These are phyloP conservation scores for Sinhomidia bicolor DNA, from an alignment of 2,888 invertebrate species.

Conservation along the genomic window DNA sequence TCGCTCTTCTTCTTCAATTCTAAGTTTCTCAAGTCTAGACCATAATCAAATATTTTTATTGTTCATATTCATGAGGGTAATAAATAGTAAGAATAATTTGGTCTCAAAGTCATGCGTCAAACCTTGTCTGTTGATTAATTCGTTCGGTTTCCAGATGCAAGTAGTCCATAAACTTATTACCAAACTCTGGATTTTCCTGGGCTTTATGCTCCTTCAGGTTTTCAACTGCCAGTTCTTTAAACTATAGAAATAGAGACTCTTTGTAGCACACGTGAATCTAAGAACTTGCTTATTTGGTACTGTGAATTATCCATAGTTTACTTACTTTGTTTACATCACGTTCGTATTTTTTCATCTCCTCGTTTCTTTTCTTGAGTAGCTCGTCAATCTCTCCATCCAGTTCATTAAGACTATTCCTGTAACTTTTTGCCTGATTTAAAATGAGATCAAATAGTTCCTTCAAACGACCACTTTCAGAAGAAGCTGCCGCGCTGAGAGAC, in stretches of 20 bases:
- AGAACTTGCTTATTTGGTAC: neutral
- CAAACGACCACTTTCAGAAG: neutral
- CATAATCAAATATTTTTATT: neutral
- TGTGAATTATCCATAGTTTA: neutral
- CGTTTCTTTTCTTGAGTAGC: conserved; percentile 5
- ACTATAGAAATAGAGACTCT: conserved; percentile 1
- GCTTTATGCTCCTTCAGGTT: conserved; percentile 27
- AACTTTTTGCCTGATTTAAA: neutral
- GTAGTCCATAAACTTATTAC: neutral
- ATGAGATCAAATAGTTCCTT: conserved; percentile 9
- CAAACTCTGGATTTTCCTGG: neutral
- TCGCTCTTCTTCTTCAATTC: conserved; percentile 6
- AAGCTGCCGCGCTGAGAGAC: neutral
- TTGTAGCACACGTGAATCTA: neutral
- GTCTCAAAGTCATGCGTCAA: neutral
- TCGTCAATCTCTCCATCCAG: conserved; percentile 40
- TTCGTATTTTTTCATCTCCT: conserved; percentile 51
- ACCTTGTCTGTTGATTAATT: conserved; percentile 21
- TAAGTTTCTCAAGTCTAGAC: conserved; percentile 29
- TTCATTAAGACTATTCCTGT: neutral
- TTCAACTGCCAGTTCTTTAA: neutral
- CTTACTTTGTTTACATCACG: conserved; percentile 48
- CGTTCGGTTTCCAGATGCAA: conserved; percentile 22
- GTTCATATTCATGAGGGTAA: neutral
- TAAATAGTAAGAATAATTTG: neutral